phyloP scores from a whole-genome alignment of 2,888 invertebrate genomes.

The Phytoseiulus persimilis region DNA sequence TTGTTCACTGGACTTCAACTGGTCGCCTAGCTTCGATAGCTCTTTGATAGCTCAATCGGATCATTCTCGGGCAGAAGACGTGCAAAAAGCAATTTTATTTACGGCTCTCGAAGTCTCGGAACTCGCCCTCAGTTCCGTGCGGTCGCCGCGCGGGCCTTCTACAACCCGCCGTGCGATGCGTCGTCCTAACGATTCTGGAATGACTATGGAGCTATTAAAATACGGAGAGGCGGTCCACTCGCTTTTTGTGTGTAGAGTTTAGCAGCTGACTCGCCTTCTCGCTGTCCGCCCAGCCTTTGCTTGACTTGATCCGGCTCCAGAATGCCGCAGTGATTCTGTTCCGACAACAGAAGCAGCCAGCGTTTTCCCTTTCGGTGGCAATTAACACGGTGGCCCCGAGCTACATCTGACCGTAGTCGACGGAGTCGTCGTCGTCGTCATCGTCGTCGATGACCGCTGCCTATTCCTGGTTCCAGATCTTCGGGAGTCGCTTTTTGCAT shows the following conservation, averaged over 20 bases:
- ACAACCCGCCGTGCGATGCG: no score
- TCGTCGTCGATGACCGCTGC: neutral
- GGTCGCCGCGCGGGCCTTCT: no score
- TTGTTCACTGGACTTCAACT: no score
- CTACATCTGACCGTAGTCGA: neutral
- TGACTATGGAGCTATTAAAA: neutral
- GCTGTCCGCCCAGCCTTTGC: no score
- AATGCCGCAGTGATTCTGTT: neutral
- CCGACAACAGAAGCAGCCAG: neutral
- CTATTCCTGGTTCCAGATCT: neutral
- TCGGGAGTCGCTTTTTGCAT: neutral
- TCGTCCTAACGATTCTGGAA: no score
- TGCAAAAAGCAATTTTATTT: no score
- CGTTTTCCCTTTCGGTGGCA: constrained; percentile 5
- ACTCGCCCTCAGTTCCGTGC: no score
- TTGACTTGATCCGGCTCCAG: neutral
- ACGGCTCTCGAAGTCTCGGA: no score
- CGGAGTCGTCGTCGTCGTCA: neutral
- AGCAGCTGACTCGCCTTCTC: neutral
- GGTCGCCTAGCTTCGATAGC: no score
- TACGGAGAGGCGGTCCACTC: neutral
- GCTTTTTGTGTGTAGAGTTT: neutral
- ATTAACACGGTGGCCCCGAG: constrained; percentile 5
- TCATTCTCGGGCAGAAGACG: no score
- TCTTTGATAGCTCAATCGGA: no score